Evolutionary conservation across 1,140 invertebrate genomes (phyloP).

Genomic region (Lepidotrigona ventralis): DNA sequence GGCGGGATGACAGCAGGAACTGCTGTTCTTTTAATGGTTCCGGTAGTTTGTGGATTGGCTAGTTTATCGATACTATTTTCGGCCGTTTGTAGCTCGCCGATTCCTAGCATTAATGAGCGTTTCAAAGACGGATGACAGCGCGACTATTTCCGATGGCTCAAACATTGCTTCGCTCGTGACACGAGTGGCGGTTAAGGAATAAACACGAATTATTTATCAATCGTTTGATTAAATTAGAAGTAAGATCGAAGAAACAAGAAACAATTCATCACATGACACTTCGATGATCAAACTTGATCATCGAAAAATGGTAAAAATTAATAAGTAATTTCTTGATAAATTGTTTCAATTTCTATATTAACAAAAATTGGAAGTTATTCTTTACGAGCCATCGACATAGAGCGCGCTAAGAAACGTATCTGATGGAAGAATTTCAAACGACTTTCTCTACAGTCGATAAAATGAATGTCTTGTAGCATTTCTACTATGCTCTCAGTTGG

Average conservation of each 20-base stretch:
- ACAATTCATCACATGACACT: not conserved
- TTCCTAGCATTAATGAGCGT: slow-evolving; percentile 27
- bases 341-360: not conserved
- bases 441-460: not conserved
- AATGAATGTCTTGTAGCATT: not conserved
- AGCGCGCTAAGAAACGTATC: slow-evolving; percentile 2
- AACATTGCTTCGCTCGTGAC: not conserved
- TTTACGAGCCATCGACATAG: not conserved
- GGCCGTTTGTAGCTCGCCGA: slow-evolving; percentile 16
- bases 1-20: slow-evolving; percentile 28
- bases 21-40: slow-evolving; percentile 39
- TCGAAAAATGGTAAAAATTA: not conserved
- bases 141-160: slow-evolving; percentile 11
- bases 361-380: not conserved
- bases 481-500: not conserved
- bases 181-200: not conserved
- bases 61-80: slow-evolving; percentile 49
- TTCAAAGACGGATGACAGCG: slow-evolving; percentile 30
- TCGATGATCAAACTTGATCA: too few species aligned
- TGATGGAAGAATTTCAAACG: not conserved
- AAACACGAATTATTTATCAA: not conserved
- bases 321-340: not conserved
- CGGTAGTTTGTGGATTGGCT: slow-evolving; percentile 39
- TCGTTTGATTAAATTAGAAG: not conserved
- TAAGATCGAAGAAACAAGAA: not conserved